phyloP scores from a whole-genome alignment of 2,113 vertebrate genomes.

The Craseonycteris thonglongyai region DNA sequence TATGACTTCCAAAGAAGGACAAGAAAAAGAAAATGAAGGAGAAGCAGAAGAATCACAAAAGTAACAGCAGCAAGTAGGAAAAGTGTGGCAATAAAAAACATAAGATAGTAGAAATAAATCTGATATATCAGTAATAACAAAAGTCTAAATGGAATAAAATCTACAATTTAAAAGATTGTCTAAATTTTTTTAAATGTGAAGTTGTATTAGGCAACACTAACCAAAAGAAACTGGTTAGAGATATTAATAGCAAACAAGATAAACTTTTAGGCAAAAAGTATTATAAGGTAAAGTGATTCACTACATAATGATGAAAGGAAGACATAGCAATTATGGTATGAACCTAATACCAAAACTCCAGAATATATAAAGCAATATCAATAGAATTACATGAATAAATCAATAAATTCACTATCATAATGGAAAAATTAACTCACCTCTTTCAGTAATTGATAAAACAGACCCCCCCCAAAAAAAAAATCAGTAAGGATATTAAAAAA shows the following conservation, averaged over 20 bases:
- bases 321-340: neutral
- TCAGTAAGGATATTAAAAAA: conserved; percentile 1
- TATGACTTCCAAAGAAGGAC: neutral
- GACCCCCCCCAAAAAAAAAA: neutral
- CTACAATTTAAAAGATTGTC: neutral
- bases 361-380: neutral
- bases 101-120: neutral
- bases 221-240: neutral
- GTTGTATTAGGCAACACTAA: neutral
- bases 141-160: neutral
- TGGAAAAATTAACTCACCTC: neutral
- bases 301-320: neutral
- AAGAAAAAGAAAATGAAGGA: neutral
- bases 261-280: neutral
- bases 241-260: neutral
- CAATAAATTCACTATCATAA: neutral
- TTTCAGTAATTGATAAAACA: neutral
- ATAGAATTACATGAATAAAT: neutral
- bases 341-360: neutral
- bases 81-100: neutral
- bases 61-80: neutral
- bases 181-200: neutral
- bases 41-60: neutral
- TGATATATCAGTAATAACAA: neutral
- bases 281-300: neutral